Conservation (phyloP, 2,113 vertebrate genomes). For the Manacus vitellinus region DNA sequence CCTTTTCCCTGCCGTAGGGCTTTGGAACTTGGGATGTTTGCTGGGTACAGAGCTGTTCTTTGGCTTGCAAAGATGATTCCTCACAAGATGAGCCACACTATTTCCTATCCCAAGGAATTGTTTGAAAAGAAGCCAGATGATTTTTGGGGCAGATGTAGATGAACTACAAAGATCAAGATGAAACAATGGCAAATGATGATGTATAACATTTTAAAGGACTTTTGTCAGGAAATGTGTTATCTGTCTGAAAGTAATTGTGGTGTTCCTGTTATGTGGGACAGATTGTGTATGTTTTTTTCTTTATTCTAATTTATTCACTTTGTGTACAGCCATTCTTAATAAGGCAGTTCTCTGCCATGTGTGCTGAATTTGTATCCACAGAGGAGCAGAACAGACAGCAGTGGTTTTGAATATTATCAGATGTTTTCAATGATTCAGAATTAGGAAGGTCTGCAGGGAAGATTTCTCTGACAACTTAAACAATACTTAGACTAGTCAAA, state of each 20-base stretch:
- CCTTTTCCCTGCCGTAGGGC: neutral
- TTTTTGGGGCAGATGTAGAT: neutral
- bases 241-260: neutral
- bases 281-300: neutral
- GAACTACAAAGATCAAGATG: neutral
- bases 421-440: neutral
- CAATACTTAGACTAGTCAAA: neutral
- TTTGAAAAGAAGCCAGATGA: neutral
- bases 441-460: neutral
- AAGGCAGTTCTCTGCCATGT: neutral
- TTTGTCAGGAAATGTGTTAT: neutral
- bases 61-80: rapidly evolving
- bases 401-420: neutral
- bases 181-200: neutral
- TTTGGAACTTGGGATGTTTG: neutral
- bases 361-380: neutral
- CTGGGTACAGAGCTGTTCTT: neutral
- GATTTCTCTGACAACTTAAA: neutral
- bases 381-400: neutral
- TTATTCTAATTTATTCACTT: neutral
- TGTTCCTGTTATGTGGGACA: neutral
- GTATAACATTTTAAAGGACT: neutral
- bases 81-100: neutral
- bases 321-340: neutral
- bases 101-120: neutral